Base-by-base conservation (phyloP, 2,888 invertebrate species). In the Caenorhabditis japonica region DNA sequence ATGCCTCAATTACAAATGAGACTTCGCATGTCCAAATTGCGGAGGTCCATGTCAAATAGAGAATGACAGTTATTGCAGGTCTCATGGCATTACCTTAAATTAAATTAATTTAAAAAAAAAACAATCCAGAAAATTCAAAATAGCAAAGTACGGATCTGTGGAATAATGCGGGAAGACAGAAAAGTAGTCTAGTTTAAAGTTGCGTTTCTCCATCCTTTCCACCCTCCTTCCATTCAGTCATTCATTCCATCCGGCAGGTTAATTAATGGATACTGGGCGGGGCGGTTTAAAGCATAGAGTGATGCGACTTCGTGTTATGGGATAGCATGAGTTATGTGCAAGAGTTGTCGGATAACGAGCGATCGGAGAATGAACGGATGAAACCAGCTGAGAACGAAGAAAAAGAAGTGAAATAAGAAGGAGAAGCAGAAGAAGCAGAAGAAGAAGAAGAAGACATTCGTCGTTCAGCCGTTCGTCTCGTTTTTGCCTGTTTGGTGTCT, bases 51-150 rank as follows among this genome's bases (percentile, higher is more conserved):
- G 38, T 7, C 17, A 47, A 25, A 27, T 34, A 8, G 33, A 56
- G 30, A 13, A 46, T 13, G 17, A 39, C 13, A 19, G 36, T n/a
- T 25, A 38, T 5, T 30, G 10, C 36, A 15, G 39, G 17, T 49
- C 41, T 64, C 64, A 64, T 64, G 64, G 64, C 55, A 64, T 64
- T 56, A 62, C 62, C 62, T 62, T 51, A 7, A 61, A 61, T 13
- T 4, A n/a, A n/a, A n/a, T n/a, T n/a, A n/a, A n/a, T n/a, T n/a
- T n/a, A 30, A 7, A 30, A 30, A 7, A 30, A 30, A 30, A 30
- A 30, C 7, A 10, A 7, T 10, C 5, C 30, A 19, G 41, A 23
- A 13, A 10, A 8, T 10, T n/a, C 27, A 27, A 46, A 15, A 27
- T 15, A 10, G 23, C 23, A 25, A 12, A 46, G 46, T 7, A 44